Evolutionary conservation across 2,888 invertebrate species (phyloP).

Genomic region (Mechanitis messenoides): DNA sequence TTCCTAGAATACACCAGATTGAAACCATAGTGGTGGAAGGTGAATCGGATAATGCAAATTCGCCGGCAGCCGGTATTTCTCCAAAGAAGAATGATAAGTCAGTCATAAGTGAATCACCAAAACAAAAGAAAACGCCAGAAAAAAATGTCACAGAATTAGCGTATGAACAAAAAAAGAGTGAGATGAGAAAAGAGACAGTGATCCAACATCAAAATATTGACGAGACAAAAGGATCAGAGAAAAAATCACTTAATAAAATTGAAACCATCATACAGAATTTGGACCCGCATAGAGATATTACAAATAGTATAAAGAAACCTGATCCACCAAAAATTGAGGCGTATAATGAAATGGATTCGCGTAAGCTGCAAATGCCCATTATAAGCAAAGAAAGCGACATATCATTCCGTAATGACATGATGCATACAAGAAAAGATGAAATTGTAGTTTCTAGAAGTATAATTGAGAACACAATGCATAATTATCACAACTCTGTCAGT

Average conservation of each 20-base stretch:
- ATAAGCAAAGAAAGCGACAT: constrained; percentile 57
- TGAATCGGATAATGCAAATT: constrained; percentile 56
- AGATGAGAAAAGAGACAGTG: constrained; percentile 66
- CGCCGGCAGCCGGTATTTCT: constrained; percentile 46
- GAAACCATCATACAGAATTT: constrained; percentile 61
- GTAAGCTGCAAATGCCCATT: constrained; percentile 46
- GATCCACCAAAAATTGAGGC: constrained; percentile 58
- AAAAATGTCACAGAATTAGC: constrained; percentile 39
- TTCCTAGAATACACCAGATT: constrained; percentile 57
- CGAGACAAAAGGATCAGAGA: constrained; percentile 52
- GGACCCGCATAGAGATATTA: constrained; percentile 55
- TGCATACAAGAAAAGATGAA: constrained; percentile 59
- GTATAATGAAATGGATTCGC: constrained; percentile 51
- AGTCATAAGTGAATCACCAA: constrained; percentile 57
- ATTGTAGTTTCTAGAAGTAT: constrained; percentile 61
- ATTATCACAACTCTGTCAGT: constrained; percentile 53
- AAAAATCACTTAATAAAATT: constrained; percentile 62
- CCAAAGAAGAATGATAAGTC: constrained; percentile 55
- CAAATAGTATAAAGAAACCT: constrained; percentile 48
- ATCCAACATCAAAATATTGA: constrained; percentile 65
- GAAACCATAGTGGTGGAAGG: constrained; percentile 67
- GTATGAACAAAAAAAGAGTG: constrained; percentile 55
- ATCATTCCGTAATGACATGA: constrained; percentile 55
- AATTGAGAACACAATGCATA: constrained; percentile 55
- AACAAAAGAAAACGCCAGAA: constrained; percentile 55